phyloP scores from a whole-genome alignment of 2,888 invertebrate genomes.

The Rhaphigaster nebulosa region DNA sequence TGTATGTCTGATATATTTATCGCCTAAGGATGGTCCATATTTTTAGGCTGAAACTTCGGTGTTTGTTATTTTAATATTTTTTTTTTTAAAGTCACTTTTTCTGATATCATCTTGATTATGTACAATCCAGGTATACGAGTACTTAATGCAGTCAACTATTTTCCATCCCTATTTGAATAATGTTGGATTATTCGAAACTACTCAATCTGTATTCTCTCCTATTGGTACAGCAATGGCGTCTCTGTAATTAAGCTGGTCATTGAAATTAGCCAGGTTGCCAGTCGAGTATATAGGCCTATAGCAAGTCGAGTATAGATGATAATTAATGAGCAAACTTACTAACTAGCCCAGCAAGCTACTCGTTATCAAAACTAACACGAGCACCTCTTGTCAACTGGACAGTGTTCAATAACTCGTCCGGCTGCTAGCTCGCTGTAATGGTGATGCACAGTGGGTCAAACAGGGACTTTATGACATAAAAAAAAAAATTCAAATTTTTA shows the following conservation, averaged over 20 bases:
- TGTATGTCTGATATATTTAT: too few species aligned
- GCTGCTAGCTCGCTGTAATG: not conserved
- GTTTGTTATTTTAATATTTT: too few species aligned
- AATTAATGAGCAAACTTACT: constrained; percentile 44
- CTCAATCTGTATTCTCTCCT: not conserved
- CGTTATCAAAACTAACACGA: constrained; percentile 34
- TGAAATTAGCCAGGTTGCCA: not conserved
- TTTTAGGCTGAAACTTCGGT: too few species aligned
- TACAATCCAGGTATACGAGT: too few species aligned
- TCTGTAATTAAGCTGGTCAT: not conserved
- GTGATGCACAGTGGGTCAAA: too few species aligned
- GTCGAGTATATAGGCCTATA: not conserved
- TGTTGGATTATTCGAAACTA: not conserved
- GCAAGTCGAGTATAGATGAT: not conserved
- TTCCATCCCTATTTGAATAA: too few species aligned
- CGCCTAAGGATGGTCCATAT: too few species aligned
- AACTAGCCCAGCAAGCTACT: not conserved
- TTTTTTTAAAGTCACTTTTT: too few species aligned
- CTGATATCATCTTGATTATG: too few species aligned
- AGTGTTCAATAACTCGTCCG: not conserved
- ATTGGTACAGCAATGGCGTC: not conserved
- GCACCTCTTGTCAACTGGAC: not conserved
- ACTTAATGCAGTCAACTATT: too few species aligned
- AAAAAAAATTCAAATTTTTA: too few species aligned
- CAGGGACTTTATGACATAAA: too few species aligned